Percentiles rank a stretch among this genome's conserved stretches.
These are phyloP conservation scores for Cyprinella venusta DNA, from an alignment of 2,797 vertebrate species.

Conservation along the genomic window DNA sequence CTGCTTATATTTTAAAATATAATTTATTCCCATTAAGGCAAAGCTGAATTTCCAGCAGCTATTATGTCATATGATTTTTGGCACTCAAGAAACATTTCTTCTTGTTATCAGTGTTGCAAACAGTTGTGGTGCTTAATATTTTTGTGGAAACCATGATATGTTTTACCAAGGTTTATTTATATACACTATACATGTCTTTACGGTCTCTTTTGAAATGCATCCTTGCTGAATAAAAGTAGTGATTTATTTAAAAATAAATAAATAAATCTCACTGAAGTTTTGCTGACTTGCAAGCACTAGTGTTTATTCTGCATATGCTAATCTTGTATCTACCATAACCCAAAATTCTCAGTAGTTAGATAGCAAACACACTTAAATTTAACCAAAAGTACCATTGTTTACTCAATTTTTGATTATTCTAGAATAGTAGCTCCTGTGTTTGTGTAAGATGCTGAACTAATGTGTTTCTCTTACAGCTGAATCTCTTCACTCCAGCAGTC, in stretches of 20 bases:
- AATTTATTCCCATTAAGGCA: background rate
- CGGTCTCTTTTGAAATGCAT: background rate
- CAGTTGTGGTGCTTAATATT: background rate
- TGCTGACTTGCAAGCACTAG: background rate
- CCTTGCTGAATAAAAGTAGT: background rate
- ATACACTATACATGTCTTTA: background rate
- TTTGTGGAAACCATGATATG: background rate
- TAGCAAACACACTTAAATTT: background rate
- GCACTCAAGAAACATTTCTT: background rate
- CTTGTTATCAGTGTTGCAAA: background rate
- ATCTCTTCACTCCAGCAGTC: slow-evolving; percentile 76
- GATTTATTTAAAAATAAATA: background rate
- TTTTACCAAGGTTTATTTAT: background rate
- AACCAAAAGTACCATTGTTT: slow-evolving; percentile 1
- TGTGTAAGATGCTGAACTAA: background rate
- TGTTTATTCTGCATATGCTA: background rate
- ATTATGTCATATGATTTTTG: background rate
- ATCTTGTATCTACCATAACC: background rate
- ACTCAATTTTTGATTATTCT: background rate
- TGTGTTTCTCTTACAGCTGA: slow-evolving; percentile 72
- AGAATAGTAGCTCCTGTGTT: background rate
- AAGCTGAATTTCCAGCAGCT: background rate
- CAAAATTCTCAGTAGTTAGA: background rate
- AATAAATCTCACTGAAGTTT: background rate
- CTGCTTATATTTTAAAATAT: background rate